These are phyloP conservation scores for Calonectris borealis DNA, from an alignment of 2,113 vertebrate species.

Conservation along the genomic window DNA sequence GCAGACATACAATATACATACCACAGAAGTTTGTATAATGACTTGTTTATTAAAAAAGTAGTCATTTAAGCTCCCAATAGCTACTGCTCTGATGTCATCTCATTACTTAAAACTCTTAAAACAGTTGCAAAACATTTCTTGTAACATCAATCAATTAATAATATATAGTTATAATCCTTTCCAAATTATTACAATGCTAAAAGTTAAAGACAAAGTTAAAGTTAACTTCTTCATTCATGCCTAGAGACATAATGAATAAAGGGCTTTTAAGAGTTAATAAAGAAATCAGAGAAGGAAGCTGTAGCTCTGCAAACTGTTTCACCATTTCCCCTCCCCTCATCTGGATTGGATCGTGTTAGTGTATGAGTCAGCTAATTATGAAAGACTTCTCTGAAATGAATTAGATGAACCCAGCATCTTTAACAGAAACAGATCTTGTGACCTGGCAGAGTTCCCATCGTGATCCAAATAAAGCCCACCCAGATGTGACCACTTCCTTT, in stretches of 20 bases:
- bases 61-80: neutral
- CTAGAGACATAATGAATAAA: neutral
- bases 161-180: neutral
- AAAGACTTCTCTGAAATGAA: slow-evolving; percentile 60
- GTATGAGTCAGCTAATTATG: slow-evolving; percentile 63
- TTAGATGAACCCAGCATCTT: slow-evolving; percentile 44
- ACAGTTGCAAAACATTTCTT: neutral
- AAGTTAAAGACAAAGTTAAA: neutral
- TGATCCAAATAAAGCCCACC: slow-evolving; percentile 33
- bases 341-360: slow-evolving; percentile 4
- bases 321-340: slow-evolving; percentile 38
- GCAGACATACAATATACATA: neutral
- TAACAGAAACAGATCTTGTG: slow-evolving; percentile 53
- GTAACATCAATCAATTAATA: neutral
- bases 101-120: neutral
- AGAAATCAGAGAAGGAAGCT: neutral
- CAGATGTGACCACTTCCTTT: slow-evolving; percentile 36
- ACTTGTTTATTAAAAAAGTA: too few species aligned
- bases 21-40: neutral
- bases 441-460: neutral
- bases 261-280: slow-evolving; percentile 18
- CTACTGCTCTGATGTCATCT: neutral
- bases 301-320: slow-evolving; percentile 2
- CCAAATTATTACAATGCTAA: neutral
- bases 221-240: neutral